Base-by-base conservation (phyloP, 2,888 invertebrate genomes). In the Sarcophaga rosellei region DNA sequence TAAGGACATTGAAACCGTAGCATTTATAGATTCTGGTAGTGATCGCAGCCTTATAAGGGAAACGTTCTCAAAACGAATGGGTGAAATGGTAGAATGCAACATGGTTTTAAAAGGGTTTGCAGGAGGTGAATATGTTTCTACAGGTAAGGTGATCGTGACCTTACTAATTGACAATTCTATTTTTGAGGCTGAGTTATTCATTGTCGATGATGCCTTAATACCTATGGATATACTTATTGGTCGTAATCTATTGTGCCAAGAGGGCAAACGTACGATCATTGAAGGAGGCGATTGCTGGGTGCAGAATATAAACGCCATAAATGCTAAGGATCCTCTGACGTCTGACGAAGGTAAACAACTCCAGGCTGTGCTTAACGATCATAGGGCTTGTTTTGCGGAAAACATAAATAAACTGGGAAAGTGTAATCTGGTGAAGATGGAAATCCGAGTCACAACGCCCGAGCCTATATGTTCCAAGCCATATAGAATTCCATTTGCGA, bases 41-140 rank as follows among this genome's bases (percentile, higher is more conserved):
- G 62, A 53, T 12, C 62, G 61, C 23, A 77, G 47, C 20, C 44
- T 81, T 17, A 68, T 81, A 8, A 25, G 65, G 23, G 12, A 63
- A 25, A 61, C 73, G 4, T 85, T 77, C 12, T 76, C 76, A n/a
- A 5, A 25, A 0, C 45, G 53, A 44, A 57, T 82, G 11, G 15
- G 65, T 4, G 10, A 65, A 12, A 74, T 11, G 5, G 21, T n/a
- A 12, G 1, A 45, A 21, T 84, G 75, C 47, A 53, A 44, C 23
- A 20, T 79, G n/a, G 20, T 59, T 21, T 45, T 88, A 17, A 75
- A 65, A 12, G 85, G 85, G 12, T 88, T 88, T 66, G 86, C 83
- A 21, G 82, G 86, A 45, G 86, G 82, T 12, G 45, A 70, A 61
- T 88, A 73, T 61, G 59, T 63, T 35, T 79, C 68, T 21, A 75